phyloP scores from a whole-genome alignment of 2,888 invertebrate species.

The Myathropa florea region DNA sequence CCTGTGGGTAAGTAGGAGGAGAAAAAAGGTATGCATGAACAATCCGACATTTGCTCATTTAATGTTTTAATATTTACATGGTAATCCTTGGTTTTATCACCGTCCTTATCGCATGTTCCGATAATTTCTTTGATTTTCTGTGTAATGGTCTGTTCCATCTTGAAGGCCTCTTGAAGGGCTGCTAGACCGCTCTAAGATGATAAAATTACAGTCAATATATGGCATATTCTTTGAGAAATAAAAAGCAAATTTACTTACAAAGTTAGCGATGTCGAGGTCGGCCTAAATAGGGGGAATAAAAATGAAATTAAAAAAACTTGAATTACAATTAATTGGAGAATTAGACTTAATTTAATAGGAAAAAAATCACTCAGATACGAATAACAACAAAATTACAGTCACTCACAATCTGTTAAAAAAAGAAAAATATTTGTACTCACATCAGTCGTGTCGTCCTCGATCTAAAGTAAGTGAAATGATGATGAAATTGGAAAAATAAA shows the following conservation, averaged over 20 bases:
- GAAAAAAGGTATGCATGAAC: neutral
- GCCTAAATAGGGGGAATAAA: too few relatives aligned
- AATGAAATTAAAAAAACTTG: too few relatives aligned
- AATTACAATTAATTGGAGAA: too few relatives aligned
- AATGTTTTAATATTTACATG: conserved; percentile 84
- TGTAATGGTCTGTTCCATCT: conserved; percentile 90
- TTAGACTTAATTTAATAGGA: too few relatives aligned
- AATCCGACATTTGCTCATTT: neutral
- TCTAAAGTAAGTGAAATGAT: too few relatives aligned
- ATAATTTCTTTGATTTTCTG: conserved; percentile 88
- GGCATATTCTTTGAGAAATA: neutral
- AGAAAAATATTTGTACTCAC: too few relatives aligned
- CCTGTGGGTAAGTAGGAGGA: conserved; percentile 79
- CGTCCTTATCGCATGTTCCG: conserved; percentile 85
- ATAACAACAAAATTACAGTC: neutral
- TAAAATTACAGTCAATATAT: neutral
- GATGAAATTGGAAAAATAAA: too few relatives aligned
- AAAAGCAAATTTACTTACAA: neutral
- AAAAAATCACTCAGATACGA: too few relatives aligned
- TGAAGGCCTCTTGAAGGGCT: conserved; percentile 89
- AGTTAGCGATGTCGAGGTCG: neutral
- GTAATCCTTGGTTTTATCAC: conserved; percentile 85
- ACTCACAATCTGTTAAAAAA: too few relatives aligned
- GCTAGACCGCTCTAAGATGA: conserved; percentile 81
- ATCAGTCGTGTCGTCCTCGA: too few relatives aligned